Evolutionary conservation across 2,797 vertebrate species (phyloP).

Genomic region (Cyprinella venusta): DNA sequence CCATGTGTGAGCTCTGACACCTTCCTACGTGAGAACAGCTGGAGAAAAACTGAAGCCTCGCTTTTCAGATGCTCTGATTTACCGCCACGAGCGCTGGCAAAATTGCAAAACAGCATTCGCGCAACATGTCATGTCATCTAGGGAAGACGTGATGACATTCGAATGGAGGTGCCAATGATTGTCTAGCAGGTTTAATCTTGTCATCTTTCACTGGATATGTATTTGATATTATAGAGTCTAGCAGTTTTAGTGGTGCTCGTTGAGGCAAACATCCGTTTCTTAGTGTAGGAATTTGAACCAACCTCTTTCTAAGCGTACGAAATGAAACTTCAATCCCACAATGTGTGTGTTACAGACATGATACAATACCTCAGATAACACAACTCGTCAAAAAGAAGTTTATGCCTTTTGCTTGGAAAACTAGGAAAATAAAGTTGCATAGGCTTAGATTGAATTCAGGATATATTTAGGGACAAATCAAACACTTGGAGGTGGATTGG

Average conservation of each 20-base stretch:
- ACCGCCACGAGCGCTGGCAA: constrained; percentile 26
- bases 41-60: constrained; percentile 52
- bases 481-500: neutral
- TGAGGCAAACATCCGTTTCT: neutral
- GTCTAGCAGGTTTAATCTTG: constrained; percentile 31
- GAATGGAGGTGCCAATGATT: constrained; percentile 6
- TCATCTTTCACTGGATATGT: constrained; percentile 8
- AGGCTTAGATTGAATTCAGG: neutral
- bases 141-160: neutral
- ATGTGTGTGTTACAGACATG: neutral
- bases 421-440: neutral
- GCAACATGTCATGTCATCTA: neutral
- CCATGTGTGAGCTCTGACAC: constrained; percentile 57
- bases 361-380: neutral
- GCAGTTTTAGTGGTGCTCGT: neutral
- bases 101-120: constrained; percentile 22
- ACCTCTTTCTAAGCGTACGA: neutral
- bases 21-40: constrained; percentile 49
- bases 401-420: neutral
- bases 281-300: neutral
- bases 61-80: constrained; percentile 48
- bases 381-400: neutral
- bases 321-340: neutral
- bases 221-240: neutral
- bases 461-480: neutral